Evolutionary conservation across 2,888 invertebrate species (phyloP), one percentile per base, ranked within the genome.

Genomic region (Eustalomyia histrio): DNA sequence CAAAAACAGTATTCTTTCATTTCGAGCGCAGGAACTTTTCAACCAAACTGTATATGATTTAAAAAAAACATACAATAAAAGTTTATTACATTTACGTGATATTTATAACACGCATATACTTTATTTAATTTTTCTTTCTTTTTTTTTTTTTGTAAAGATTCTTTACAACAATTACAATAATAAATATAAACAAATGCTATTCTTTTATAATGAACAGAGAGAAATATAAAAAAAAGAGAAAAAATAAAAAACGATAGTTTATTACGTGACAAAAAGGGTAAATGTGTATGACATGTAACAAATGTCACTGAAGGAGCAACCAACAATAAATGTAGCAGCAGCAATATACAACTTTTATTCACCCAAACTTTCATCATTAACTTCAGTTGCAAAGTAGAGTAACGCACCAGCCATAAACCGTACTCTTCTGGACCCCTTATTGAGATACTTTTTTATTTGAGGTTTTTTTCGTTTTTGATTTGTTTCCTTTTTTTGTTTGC

Each of bases 1-100:
- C n/a, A n/a, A n/a, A n/a, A n/a, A n/a, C n/a, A n/a, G n/a, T n/a
- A n/a, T n/a, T n/a, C n/a, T n/a, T n/a, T n/a, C n/a, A n/a, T n/a
- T n/a, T n/a, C n/a, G n/a, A n/a, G n/a, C n/a, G n/a, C n/a, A n/a
- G n/a, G n/a, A n/a, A n/a, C n/a, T n/a, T n/a, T n/a, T n/a, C n/a
- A n/a, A n/a, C n/a, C n/a, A n/a, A n/a, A n/a, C n/a, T n/a, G n/a
- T n/a, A n/a, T n/a, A n/a, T n/a, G n/a, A n/a, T 53, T 53, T 65
- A 39, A 50, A 67, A 57, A 14, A 67, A 67, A 67, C 1, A 67
- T 24, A 55, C 33, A 75, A 75, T 68, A 68, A 68, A 68, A 63
- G 21, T 76, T 76, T 63, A 68, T 76, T 69, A 63, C 21, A 63
- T 57, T 63, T 76, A 76, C 75, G 68, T 68, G 75, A 14, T 71